Conservation (phyloP, 2,888 invertebrate genomes). For the Helleia helle region DNA sequence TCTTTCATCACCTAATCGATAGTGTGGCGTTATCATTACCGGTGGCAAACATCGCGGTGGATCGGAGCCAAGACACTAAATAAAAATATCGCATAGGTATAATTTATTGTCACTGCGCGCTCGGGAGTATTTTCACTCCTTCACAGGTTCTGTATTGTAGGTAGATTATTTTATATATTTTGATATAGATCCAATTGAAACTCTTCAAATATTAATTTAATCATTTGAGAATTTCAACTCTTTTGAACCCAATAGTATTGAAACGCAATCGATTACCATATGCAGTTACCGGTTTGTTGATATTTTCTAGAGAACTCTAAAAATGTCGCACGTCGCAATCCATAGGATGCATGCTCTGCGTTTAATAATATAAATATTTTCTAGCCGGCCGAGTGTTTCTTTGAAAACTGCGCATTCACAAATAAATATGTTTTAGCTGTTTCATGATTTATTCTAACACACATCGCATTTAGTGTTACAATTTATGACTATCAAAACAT, state of each 20-base stretch:
- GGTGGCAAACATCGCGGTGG: slow-evolving; percentile 44
- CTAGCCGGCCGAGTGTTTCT: slow-evolving; percentile 2
- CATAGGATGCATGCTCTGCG: slow-evolving; percentile 42
- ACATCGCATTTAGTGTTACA: no score
- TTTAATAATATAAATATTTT: slow-evolving; percentile 27
- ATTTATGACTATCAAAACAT: no score
- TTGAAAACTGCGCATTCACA: not conserved
- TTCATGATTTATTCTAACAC: no score
- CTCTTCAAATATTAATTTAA: no score
- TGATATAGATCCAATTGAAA: no score
- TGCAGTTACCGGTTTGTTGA: no score
- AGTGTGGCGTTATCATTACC: slow-evolving; percentile 45
- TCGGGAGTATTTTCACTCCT: slow-evolving; percentile 47
- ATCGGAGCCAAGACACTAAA: slow-evolving; percentile 56
- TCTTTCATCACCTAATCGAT: slow-evolving; percentile 33
- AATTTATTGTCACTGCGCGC: slow-evolving; percentile 63
- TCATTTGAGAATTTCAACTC: no score
- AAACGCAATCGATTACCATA: no score
- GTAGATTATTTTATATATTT: no score
- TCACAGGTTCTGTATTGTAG: no score
- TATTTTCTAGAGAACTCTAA: no score
- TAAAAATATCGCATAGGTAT: slow-evolving; percentile 60
- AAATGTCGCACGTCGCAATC: slow-evolving; percentile 36
- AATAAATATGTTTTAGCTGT: slow-evolving; percentile 2
- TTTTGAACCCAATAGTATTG: no score